Conservation (phyloP, 2,797 vertebrate species). For the Gambelia wislizenii region DNA sequence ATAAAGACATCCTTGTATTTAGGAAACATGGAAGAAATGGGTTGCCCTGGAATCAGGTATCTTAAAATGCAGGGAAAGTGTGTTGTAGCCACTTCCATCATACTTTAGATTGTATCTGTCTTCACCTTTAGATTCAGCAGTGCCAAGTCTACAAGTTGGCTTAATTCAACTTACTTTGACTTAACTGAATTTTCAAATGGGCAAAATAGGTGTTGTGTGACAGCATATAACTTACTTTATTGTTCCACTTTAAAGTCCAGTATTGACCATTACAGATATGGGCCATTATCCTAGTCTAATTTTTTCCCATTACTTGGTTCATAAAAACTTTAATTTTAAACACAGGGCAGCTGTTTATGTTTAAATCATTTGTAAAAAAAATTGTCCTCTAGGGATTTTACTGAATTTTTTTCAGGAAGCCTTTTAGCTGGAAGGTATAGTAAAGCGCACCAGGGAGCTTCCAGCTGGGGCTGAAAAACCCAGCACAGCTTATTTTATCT, state of each 20-base stretch:
- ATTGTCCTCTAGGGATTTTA: conserved; percentile 55
- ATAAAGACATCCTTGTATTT: not conserved
- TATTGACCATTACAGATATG: not conserved
- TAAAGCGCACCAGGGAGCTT: conserved; percentile 43
- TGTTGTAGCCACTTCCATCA: not conserved
- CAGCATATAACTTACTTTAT: not conserved
- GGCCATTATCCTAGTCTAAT: not conserved
- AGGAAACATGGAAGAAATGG: not conserved
- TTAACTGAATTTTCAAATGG: not conserved
- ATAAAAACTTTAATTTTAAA: not conserved
- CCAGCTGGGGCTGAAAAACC: conserved; percentile 60
- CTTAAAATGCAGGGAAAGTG: not conserved
- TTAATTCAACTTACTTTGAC: not conserved
- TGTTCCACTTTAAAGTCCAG: conserved; percentile 7
- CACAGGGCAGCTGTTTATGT: conserved; percentile 45
- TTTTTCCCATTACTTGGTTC: not conserved
- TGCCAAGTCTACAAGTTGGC: not conserved
- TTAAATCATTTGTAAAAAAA: not conserved
- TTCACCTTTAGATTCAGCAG: not conserved
- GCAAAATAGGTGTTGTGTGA: not conserved
- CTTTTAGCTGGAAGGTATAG: conserved; percentile 60
- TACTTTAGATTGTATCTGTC: not conserved
- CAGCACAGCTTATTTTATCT: conserved; percentile 24
- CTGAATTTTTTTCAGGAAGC: conserved; percentile 40
- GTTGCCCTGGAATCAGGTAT: not conserved